Evolutionary conservation across 2,113 vertebrate species (phyloP), one percentile per base, ranked within the genome.

Genomic region (Salvelinus fontinalis): DNA sequence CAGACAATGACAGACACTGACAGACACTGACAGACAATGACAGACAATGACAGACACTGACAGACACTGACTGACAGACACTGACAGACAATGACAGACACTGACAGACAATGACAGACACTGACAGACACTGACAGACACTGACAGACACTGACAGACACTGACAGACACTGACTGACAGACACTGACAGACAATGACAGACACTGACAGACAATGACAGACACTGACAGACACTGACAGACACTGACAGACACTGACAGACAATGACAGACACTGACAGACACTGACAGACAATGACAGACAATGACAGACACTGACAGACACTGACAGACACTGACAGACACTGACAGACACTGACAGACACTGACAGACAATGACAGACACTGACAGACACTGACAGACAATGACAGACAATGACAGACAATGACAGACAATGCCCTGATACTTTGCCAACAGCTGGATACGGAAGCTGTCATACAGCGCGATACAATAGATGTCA

Each of bases 391-490:
- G 24, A 88, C 73, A 59, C 84, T 90, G 49, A 13, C 49, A 13
- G 89, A 92, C 86, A 90, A 87, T 85, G 22, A 89, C 88, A 26
- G 24, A 24, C 24, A 24, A 24, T 85, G 22, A 89, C 88, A 26
- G 24, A 88, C 73, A 59, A 85, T 90, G 49, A 13, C 49, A 13
- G 89, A 92, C 86, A 90, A 87, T 85, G 83, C 77, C 78, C 64
- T 90, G 89, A 90, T 89, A 69, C 82, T 89, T 69, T 93, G 92
- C 90, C 91, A 92, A 88, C 80, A 82, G 89, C 90, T 92, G 88
- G 39, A 89, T 91, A 90, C 87, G 83, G 85, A 86, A 88, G 87
- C 88, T 84, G 90, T 91, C 90, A 90, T 82, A 85, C 87, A 87
- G 88, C 84, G 89, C 76, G 80, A 87, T 77, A 90, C 89, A 92